Percentiles rank a stretch among this genome's conserved stretches.
Evolutionary conservation across 1,140 invertebrate species (phyloP).

Genomic region (Musca domestica): DNA sequence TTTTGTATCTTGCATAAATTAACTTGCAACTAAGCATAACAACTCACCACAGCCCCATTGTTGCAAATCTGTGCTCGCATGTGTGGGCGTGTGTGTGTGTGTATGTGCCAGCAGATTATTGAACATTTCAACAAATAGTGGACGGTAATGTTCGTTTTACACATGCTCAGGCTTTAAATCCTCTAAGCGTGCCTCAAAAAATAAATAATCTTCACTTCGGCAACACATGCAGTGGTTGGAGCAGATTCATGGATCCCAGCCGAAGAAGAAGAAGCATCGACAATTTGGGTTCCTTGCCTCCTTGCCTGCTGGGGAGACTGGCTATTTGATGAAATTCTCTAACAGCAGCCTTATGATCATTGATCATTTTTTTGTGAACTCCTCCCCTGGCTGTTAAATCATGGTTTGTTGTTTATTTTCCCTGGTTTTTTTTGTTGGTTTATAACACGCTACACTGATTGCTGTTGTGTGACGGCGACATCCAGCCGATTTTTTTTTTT

Average conservation of each 20-base stretch:
- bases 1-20: constrained; percentile 27
- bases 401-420: too few relatives aligned
- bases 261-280: too few relatives aligned
- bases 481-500: too few relatives aligned
- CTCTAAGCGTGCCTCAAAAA: constrained; percentile 15
- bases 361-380: constrained; percentile 11
- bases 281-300: too few relatives aligned
- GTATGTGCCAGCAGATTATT: neutral
- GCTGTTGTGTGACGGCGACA: too few relatives aligned
- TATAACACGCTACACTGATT: too few relatives aligned
- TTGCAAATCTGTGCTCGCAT: neutral
- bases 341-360: constrained; percentile 20
- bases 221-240: neutral
- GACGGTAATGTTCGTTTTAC: neutral
- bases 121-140: neutral
- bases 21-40: constrained; percentile 22
- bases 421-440: too few relatives aligned
- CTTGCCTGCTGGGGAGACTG: too few relatives aligned
- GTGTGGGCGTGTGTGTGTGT: neutral
- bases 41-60: neutral
- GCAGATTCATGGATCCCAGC: neutral
- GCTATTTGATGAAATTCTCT: constrained; percentile 17
- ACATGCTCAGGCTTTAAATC: constrained; percentile 20
- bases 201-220: constrained; percentile 19
- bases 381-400: too few relatives aligned